phyloP scores from a whole-genome alignment of 1,140 invertebrate genomes.

The Brachionus koreanus region DNA sequence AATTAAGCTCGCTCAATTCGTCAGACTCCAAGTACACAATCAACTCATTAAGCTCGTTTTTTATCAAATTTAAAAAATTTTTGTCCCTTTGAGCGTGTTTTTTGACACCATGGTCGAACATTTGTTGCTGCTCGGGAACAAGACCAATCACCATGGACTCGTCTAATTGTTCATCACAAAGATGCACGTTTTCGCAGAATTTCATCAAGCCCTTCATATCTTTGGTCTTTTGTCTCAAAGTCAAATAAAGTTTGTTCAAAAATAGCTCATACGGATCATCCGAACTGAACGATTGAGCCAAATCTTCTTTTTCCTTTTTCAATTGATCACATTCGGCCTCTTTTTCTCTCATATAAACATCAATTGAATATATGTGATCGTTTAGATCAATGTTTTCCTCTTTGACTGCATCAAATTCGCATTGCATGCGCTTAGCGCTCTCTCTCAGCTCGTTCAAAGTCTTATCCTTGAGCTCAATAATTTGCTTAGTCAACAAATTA shows the following conservation, averaged over 20 bases:
- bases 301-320: slow-evolving; percentile 25
- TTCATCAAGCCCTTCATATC: background rate
- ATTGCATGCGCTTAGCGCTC: background rate
- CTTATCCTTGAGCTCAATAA: background rate
- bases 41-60: background rate
- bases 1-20: background rate
- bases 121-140: background rate
- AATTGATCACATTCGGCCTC: slow-evolving; percentile 27
- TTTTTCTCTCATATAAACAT: slow-evolving; percentile 44
- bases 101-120: background rate
- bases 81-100: background rate
- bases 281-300: background rate
- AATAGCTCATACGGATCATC: background rate
- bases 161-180: background rate
- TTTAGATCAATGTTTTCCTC: slow-evolving; percentile 25
- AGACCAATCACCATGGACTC: background rate
- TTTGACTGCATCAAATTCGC: background rate
- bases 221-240: background rate
- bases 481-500: background rate
- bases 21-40: background rate
- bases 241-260: background rate
- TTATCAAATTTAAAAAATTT: background rate
- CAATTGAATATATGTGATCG: slow-evolving; percentile 41
- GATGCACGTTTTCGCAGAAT: background rate
- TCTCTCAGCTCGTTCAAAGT: background rate